Evolutionary conservation across 1,140 invertebrate species (phyloP), one percentile per base, ranked within the genome.

Genomic region (Latrodectus geometricus): DNA sequence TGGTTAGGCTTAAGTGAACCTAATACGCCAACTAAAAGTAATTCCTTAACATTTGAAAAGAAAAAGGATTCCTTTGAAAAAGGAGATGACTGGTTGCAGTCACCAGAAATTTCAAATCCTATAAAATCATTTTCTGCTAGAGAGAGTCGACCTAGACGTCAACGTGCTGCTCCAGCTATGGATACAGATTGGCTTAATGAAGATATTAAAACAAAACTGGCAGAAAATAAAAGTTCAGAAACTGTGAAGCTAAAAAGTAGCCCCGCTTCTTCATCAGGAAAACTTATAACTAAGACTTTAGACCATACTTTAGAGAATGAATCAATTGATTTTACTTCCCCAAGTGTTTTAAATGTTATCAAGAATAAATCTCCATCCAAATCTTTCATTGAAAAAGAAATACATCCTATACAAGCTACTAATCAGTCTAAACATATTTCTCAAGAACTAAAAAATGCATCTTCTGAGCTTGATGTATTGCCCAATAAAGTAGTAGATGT

Each of bases 1-100:
- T 86, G 83, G 83, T 69, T 86, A 77, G 83, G 83, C 0, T 48
- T 86, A 78, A 86, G 52, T 78, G 83, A 86, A 78, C 21, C 83
- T 54, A 61, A 70, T 20, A 0, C 72, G 50, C 9, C 48, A 9
- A n/a, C 21, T 9, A 73, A 65, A 48, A 20, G 11, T 56, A 12
- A 61, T 21, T 23, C 15, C 23, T 52, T 17, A 23, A 56, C 15
- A 15, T 74, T 50, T 52, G 52, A 20, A 17, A 20, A 52, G 17
- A 76, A 9, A 23, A 78, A 78, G 66, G 17, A 11, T 49, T 11
- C 76, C 66, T 23, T 78, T 48, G 35, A 48, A 54, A 80, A 48
- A 69, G 79, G 54, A 9, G 68, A 52, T 81, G 68, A 72, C 54
- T 48, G 66, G 14, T 50, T 9, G n/a, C 15, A 56, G 66, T 50